Evolutionary conservation across 2,888 invertebrate genomes (phyloP), one percentile per base, ranked within the genome.

Genomic region (Lacanobia wlatinum): DNA sequence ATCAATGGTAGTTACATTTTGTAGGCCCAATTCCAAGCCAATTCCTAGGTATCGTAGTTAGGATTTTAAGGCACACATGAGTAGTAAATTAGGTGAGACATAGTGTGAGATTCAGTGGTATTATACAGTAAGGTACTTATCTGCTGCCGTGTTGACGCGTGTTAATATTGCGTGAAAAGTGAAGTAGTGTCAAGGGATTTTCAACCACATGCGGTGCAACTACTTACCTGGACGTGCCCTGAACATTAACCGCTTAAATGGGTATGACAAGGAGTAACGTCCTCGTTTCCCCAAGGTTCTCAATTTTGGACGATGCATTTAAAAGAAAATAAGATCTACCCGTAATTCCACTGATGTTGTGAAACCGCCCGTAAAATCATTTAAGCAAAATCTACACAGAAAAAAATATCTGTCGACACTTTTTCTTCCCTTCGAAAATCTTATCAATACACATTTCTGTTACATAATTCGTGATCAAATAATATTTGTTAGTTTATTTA

Each of bases 401-500:
- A 56, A 55, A 10, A 76, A 34, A 21, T 34, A 62, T 18, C 10
- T 46, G 10, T 40, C 14, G 43, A 53, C 12, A 50, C 16, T 21
- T 70, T 63, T 21, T 9, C 23, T 53, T 40, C n/a, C 60, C 21
- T 52, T 78, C n/a, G 18, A 40, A 52, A 71, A 82, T 53, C 28
- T 69, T 56, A 64, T 83, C 48, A 61, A 71, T 65, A 53, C n/a
- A 60, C 23, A 60, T 38, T 70, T 71, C 55, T 43, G 64, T 71
- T 64, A 70, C 34, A 64, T 65, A 46, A 58, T 65, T 78, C 40
- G 59, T 50, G 78, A 73, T 82, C 64, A 68, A 69, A 73, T 70
- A 64, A 78, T 73, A 77, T 84, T 66, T 85, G 59, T 66, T 53
- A 14, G 70, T 78, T 53, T 62, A 70, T 59, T 60, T 79, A 83